phyloP scores from a whole-genome alignment of 2,113 vertebrate genomes.

The Phyllostomus hastatus region DNA sequence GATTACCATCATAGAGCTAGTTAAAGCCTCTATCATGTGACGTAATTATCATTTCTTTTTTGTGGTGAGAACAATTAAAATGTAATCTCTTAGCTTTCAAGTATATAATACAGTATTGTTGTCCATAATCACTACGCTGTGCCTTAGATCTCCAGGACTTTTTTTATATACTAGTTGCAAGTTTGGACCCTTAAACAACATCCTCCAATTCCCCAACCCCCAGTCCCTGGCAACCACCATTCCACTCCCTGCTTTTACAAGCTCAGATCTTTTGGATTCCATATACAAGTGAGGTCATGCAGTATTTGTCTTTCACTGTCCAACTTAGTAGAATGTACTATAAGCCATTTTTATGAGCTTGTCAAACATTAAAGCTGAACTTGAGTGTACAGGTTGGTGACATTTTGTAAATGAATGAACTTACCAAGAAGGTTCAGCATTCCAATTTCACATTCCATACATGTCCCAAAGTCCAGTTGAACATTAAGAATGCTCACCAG shows the following conservation, averaged over 20 bases:
- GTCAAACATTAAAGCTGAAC: not conserved
- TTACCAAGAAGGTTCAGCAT: not conserved
- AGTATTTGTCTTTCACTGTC: not conserved
- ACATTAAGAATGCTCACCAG: conserved; percentile 42
- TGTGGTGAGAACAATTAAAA: not conserved
- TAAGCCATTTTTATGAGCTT: not conserved
- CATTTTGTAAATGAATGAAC: conserved; percentile 13
- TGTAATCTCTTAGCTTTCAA: conserved; percentile 14
- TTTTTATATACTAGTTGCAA: not conserved
- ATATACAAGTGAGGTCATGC: not conserved
- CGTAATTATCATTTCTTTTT: not conserved
- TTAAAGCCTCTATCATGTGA: not conserved
- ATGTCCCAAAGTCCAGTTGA: not conserved
- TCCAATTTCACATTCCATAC: not conserved
- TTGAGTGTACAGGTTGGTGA: not conserved
- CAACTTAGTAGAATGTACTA: not conserved
- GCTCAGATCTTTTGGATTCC: not conserved
- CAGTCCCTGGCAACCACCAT: not conserved
- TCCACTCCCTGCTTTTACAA: not conserved
- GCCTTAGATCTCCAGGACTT: not conserved
- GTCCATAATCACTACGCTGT: not conserved
- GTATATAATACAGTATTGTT: not conserved
- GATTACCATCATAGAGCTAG: not conserved
- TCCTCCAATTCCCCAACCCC: not conserved
- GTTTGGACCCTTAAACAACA: not conserved